phyloP scores from a whole-genome alignment of 2,113 vertebrate species.

The Cebus imitator region DNA sequence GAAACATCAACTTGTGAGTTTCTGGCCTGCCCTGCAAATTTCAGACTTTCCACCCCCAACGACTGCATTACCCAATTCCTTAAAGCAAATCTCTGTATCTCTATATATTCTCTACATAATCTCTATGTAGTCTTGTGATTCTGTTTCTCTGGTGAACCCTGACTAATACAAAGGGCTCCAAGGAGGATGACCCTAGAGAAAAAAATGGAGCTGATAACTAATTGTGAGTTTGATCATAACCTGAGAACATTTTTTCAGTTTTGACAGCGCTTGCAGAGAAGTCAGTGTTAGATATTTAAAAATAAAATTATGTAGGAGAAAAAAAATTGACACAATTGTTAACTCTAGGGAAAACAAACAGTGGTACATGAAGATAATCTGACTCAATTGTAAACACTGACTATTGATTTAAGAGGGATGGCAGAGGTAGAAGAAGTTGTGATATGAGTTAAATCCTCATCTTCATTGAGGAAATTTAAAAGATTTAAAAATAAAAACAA shows the following conservation, averaged over 20 bases:
- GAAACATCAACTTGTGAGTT: background rate
- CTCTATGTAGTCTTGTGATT: background rate
- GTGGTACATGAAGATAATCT: background rate
- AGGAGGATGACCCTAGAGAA: background rate
- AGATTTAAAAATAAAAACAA: background rate
- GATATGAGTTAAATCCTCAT: background rate
- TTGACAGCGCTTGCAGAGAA: background rate
- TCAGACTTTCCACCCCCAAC: background rate
- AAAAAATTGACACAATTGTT: background rate
- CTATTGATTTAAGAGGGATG: background rate
- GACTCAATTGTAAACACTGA: background rate
- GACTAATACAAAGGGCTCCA: background rate
- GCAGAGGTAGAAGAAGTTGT: background rate
- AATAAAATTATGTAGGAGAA: background rate
- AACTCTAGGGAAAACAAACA: background rate
- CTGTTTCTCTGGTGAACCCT: background rate
- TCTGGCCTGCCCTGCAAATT: background rate
- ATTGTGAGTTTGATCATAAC: background rate
- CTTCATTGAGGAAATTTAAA: background rate
- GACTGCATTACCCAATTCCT: background rate
- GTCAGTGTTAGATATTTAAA: background rate
- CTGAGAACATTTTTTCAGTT: background rate
- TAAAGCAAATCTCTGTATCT: background rate
- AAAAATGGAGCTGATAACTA: background rate
- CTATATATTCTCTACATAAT: background rate